phyloP scores from a whole-genome alignment of 1,140 invertebrate species.

The Panulirus ornatus region DNA sequence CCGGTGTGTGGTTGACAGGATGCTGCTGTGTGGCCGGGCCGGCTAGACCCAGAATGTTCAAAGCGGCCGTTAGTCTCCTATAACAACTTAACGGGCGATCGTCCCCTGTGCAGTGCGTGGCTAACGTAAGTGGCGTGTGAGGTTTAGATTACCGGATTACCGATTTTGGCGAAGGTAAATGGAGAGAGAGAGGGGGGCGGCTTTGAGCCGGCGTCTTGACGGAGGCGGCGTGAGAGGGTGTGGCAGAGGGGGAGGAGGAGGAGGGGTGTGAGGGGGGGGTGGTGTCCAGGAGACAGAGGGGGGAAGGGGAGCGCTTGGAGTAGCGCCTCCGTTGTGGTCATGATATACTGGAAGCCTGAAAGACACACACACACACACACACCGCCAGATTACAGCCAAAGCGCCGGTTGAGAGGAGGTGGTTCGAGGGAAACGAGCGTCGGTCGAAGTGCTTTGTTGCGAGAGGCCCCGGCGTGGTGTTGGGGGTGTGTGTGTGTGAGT shows the following conservation, averaged over 20 bases:
- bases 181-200: not conserved
- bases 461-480: too few relatives aligned
- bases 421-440: too few relatives aligned
- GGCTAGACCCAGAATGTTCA: too few relatives aligned
- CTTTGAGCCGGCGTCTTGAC: not conserved
- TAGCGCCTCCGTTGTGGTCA: too few relatives aligned
- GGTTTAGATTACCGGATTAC: too few relatives aligned
- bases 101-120: not conserved
- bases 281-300: not conserved
- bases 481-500: not conserved
- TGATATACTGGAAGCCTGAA: too few relatives aligned
- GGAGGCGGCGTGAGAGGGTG: not conserved
- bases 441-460: too few relatives aligned
- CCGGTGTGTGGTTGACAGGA: not conserved
- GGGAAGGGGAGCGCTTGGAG: not conserved
- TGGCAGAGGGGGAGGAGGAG: not conserved
- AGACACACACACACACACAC: too few relatives aligned
- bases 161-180: too few relatives aligned
- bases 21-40: not conserved
- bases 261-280: constrained; percentile 5
- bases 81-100: not conserved
- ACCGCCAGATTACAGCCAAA: too few relatives aligned
- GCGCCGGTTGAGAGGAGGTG: too few relatives aligned
- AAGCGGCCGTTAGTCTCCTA: not conserved
- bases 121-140: not conserved